Conservation (phyloP, 1,140 invertebrate genomes). For the Papilio dardanus region DNA sequence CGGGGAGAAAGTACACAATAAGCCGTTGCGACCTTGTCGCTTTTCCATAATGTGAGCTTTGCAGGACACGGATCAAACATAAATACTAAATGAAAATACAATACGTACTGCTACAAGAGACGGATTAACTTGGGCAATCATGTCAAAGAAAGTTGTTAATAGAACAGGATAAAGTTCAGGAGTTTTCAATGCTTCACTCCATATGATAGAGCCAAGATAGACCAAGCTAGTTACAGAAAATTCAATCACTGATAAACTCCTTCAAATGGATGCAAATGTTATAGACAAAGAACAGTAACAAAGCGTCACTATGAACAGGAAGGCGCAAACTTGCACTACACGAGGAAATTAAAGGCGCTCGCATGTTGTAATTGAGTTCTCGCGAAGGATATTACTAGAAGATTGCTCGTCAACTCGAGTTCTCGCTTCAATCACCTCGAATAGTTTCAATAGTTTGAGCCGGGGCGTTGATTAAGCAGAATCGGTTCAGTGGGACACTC, state of each 20-base stretch:
- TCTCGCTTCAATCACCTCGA: conserved; percentile 68
- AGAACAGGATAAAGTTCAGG: neutral
- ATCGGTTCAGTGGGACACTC: conserved; percentile 72
- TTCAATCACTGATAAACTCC: neutral
- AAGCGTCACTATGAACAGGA: conserved; percentile 29
- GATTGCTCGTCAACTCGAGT: conserved; percentile 74
- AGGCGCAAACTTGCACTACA: conserved; percentile 42
- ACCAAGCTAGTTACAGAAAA: neutral
- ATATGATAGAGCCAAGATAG: neutral
- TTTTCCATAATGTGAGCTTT: neutral
- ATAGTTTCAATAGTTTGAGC: conserved; percentile 68
- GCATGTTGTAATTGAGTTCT: conserved; percentile 71
- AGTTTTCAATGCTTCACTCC: neutral
- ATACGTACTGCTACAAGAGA: neutral
- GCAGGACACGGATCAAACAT: neutral
- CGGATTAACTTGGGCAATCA: neutral
- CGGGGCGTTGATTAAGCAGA: conserved; percentile 71
- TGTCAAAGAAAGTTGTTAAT: neutral
- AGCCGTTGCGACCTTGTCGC: neutral
- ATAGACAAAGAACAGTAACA: conserved; percentile 13
- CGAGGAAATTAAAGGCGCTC: conserved; percentile 63
- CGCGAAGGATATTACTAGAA: conserved; percentile 75
- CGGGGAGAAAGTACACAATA: neutral
- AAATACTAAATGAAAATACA: neutral
- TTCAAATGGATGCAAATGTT: neutral